These are phyloP conservation scores for Channa striata DNA, from an alignment of 2,797 vertebrate species.

Conservation along the genomic window DNA sequence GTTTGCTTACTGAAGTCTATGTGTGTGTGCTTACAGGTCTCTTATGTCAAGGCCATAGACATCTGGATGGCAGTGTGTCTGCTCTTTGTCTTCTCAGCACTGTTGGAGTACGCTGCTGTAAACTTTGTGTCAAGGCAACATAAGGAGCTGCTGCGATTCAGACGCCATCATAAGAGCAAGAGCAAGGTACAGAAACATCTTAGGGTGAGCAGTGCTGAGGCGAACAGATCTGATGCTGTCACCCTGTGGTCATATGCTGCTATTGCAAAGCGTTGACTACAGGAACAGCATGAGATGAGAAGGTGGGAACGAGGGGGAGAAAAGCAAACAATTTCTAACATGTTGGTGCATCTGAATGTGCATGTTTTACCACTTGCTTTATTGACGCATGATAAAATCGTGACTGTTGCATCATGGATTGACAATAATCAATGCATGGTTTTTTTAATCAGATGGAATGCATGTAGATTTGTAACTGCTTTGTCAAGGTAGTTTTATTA, in stretches of 20 bases:
- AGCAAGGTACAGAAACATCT: slow-evolving; percentile 85
- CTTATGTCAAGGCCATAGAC: slow-evolving; percentile 97
- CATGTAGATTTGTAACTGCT: background rate
- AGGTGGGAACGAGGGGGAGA: too few relatives aligned
- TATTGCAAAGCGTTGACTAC: background rate
- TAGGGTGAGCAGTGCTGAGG: too few relatives aligned
- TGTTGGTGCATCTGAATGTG: background rate
- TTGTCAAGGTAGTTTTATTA: too few relatives aligned
- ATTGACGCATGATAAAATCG: slow-evolving; percentile 51
- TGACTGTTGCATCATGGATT: slow-evolving; percentile 11
- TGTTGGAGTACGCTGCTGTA: slow-evolving; percentile 96
- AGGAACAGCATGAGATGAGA: background rate
- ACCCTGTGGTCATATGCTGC: slow-evolving; percentile 30
- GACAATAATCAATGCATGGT: slow-evolving; percentile 36
- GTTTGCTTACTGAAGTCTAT: slow-evolving; percentile 1
- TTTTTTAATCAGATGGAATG: background rate
- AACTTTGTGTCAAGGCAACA: slow-evolving; percentile 98
- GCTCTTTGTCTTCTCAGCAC: slow-evolving; percentile 96
- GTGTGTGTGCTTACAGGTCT: slow-evolving; percentile 85
- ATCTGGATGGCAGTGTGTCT: slow-evolving; percentile 99
- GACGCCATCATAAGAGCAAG: slow-evolving; percentile 88
- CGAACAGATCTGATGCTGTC: background rate
- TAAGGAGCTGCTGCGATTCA: slow-evolving; percentile 94
- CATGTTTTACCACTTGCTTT: slow-evolving; percentile 23
- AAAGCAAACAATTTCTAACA: too few relatives aligned